phyloP scores from a whole-genome alignment of 2,797 vertebrate species.

The Lepidocolaptes lacrymiger region DNA sequence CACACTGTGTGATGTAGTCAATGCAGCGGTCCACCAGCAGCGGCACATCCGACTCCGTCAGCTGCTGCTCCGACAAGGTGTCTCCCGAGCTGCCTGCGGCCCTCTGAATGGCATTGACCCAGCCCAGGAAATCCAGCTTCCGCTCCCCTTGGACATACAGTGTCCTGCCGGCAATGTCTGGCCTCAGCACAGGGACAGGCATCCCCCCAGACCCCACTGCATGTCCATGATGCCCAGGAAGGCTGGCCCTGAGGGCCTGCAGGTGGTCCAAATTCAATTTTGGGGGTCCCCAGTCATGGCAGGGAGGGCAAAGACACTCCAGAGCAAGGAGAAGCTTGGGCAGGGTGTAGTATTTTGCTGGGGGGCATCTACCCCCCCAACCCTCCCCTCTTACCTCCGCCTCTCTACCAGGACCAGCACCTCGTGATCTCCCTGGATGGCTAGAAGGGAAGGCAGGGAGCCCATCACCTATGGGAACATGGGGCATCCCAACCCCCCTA shows the following conservation, averaged over 20 bases:
- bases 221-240: not conserved
- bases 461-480: rapidly evolving
- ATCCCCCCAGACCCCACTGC: too few species aligned
- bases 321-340: not conserved
- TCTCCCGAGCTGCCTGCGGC: conserved; percentile 88
- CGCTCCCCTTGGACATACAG: conserved; percentile 92
- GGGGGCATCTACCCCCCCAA: too few species aligned
- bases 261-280: not conserved
- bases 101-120: conserved; percentile 87
- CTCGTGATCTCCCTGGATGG: conserved; percentile 88
- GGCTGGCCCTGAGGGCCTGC: not conserved
- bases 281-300: not conserved
- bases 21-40: conserved; percentile 92
- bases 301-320: not conserved
- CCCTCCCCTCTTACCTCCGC: conserved; percentile 80
- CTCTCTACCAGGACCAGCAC: conserved; percentile 92
- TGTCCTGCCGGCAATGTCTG: conserved; percentile 72
- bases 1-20: conserved; percentile 90
- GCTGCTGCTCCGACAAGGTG: conserved; percentile 90
- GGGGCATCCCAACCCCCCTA: not conserved
- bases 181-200: not conserved
- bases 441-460: conserved; percentile 70
- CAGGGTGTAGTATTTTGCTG: not conserved
- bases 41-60: conserved; percentile 89
- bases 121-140: conserved; percentile 89